A percentile compares a stretch with the other conserved stretches of the same genome.
Evolutionary conservation across 2,888 invertebrate genomes (phyloP).

Genomic region (Chouioia cunea): DNA sequence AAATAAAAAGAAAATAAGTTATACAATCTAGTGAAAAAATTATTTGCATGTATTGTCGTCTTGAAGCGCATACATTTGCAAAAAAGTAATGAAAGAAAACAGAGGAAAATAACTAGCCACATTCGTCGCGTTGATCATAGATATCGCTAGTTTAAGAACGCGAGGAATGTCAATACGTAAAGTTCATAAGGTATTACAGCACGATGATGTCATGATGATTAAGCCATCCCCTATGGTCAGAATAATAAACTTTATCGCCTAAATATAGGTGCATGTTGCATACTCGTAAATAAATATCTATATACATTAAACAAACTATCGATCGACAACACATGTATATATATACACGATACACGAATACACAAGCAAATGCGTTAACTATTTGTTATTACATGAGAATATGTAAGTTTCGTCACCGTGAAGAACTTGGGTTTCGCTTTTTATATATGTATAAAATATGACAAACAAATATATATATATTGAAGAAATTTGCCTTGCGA

Average conservation of each 20-base stretch:
- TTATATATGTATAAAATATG: conserved; percentile 21
- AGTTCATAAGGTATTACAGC: conserved; percentile 8
- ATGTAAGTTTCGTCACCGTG: not conserved
- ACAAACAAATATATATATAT: conserved; percentile 13
- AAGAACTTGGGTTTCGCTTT: conserved; percentile 32
- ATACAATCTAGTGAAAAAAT: conserved; percentile 1
- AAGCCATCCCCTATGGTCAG: conserved; percentile 34
- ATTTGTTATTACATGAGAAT: conserved; percentile 16
- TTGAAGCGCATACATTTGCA: conserved; percentile 32
- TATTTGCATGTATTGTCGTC: conserved; percentile 8
- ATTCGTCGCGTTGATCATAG: conserved; percentile 40
- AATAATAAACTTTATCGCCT: conserved; percentile 42
- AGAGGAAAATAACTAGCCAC: not conserved
- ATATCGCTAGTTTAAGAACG: conserved; percentile 43
- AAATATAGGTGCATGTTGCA: conserved; percentile 18
- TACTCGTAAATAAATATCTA: not conserved
- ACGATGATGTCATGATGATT: conserved; percentile 25
- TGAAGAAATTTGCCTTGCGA: conserved; percentile 12
- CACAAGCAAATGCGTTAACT: conserved; percentile 4
- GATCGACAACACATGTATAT: conserved; percentile 1
- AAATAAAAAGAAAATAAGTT: conserved; percentile 8
- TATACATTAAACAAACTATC: not conserved
- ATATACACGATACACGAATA: conserved; percentile 11
- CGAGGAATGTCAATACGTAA: conserved; percentile 41
- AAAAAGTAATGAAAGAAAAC: too few relatives aligned